Evolutionary conservation across 2,797 vertebrate species (phyloP).

Genomic region (Propithecus perrieri): DNA sequence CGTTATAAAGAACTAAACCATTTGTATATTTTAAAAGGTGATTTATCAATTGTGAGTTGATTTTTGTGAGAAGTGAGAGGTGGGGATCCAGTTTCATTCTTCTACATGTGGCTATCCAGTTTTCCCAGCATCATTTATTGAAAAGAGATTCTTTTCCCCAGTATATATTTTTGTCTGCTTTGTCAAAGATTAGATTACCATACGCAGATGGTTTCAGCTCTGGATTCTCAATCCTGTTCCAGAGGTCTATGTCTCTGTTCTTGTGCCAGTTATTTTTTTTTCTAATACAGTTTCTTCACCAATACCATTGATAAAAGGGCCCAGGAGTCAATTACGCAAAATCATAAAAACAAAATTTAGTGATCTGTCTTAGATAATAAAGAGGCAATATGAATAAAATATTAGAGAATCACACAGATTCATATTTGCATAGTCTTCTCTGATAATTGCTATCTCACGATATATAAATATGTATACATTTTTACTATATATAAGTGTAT

Average conservation of each 20-base stretch:
- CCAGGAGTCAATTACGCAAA: not conserved
- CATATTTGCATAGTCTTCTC: not conserved
- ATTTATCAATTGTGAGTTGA: not conserved
- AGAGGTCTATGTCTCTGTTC: too few relatives aligned
- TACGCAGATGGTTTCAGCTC: too few relatives aligned
- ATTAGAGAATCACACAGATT: not conserved
- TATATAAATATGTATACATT: not conserved
- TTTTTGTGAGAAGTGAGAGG: too few relatives aligned
- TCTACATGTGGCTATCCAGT: too few relatives aligned
- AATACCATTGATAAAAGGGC: not conserved
- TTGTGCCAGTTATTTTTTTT: too few relatives aligned
- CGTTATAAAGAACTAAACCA: not conserved
- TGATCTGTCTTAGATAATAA: not conserved
- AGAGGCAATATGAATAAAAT: not conserved
- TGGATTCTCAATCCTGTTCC: too few relatives aligned
- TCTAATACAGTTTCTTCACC: not conserved
- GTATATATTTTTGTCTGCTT: too few relatives aligned
- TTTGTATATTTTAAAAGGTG: not conserved
- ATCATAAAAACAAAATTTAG: not conserved
- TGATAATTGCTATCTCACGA: not conserved
- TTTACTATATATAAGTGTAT: not conserved
- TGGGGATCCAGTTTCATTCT: too few relatives aligned
- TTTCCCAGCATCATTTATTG: too few relatives aligned
- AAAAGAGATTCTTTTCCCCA: too few relatives aligned
- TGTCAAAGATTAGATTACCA: too few relatives aligned